Conservation (phyloP, 2,888 invertebrate species). For the Xestia rhomboidea region DNA sequence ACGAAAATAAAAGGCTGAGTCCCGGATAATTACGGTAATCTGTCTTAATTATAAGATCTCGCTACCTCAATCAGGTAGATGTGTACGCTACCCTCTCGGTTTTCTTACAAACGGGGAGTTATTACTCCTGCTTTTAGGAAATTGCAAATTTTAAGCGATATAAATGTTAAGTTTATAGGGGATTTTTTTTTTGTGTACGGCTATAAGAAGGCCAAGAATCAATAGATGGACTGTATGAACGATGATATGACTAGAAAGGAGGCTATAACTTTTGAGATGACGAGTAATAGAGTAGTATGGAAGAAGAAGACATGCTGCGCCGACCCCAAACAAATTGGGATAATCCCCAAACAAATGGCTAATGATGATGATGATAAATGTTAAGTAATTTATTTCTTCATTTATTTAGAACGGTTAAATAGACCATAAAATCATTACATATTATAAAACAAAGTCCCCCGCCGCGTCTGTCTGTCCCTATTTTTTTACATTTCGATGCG, state of each 20-base stretch:
- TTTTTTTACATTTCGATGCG: too few species aligned
- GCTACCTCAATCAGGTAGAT: constrained; percentile 28
- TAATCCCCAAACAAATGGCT: too few species aligned
- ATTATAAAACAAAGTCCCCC: too few species aligned
- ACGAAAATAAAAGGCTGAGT: constrained; percentile 20
- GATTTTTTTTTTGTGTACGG: too few species aligned
- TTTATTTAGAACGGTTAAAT: not conserved
- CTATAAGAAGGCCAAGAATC: too few species aligned
- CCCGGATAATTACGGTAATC: constrained; percentile 44
- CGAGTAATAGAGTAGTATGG: too few species aligned
- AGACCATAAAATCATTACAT: not conserved
- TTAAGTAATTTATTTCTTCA: not conserved
- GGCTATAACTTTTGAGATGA: too few species aligned
- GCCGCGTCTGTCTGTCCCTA: too few species aligned
- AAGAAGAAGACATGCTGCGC: too few species aligned
- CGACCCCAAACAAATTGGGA: too few species aligned
- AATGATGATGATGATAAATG: not conserved
- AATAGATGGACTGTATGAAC: too few species aligned
- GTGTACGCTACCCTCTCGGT: not conserved
- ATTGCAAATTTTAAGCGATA: not conserved
- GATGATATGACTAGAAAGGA: too few species aligned
- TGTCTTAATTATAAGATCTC: constrained; percentile 54
- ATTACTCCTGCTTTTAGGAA: constrained; percentile 23
- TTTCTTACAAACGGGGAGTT: constrained; percentile 19
- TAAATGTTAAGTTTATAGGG: not conserved